Conservation (phyloP, 2,888 invertebrate species). For the Diploptera punctata region DNA sequence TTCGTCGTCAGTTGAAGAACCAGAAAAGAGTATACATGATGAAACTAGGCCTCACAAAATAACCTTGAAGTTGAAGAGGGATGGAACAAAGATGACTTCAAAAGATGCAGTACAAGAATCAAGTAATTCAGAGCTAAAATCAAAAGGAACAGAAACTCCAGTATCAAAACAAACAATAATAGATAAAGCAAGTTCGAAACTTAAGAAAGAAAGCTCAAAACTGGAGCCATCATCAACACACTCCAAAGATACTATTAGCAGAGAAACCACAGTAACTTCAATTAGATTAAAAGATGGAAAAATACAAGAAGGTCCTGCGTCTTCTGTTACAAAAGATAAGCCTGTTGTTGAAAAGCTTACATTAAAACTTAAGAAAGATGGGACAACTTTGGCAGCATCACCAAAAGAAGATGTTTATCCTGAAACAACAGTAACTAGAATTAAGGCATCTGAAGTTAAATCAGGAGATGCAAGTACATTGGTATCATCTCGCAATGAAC, state of each 20-base stretch:
- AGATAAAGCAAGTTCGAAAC: too few relatives aligned
- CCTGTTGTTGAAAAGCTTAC: conserved; percentile 34
- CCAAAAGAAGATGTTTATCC: conserved; percentile 13
- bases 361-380: conserved; percentile 32
- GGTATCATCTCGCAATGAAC: background rate
- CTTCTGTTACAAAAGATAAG: conserved; percentile 13
- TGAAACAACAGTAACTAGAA: conserved; percentile 3
- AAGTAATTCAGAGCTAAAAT: background rate
- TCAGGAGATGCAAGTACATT: background rate
- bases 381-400: background rate
- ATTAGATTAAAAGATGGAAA: conserved; percentile 9
- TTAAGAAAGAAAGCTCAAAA: conserved; percentile 23
- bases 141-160: background rate
- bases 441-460: conserved; percentile 15
- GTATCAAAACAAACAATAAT: background rate
- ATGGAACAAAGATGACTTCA: conserved; percentile 29
- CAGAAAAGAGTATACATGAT: background rate
- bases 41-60: conserved; percentile 27
- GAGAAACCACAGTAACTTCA: background rate
- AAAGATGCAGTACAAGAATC: too few relatives aligned
- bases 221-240: background rate
- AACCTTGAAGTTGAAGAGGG: conserved; percentile 36
- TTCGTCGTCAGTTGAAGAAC: background rate
- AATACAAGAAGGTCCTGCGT: background rate
- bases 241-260: background rate